These are phyloP conservation scores for Stichodactyla helianthus DNA, from an alignment of 64 coral and sea anemone species.

Conservation along the genomic window DNA sequence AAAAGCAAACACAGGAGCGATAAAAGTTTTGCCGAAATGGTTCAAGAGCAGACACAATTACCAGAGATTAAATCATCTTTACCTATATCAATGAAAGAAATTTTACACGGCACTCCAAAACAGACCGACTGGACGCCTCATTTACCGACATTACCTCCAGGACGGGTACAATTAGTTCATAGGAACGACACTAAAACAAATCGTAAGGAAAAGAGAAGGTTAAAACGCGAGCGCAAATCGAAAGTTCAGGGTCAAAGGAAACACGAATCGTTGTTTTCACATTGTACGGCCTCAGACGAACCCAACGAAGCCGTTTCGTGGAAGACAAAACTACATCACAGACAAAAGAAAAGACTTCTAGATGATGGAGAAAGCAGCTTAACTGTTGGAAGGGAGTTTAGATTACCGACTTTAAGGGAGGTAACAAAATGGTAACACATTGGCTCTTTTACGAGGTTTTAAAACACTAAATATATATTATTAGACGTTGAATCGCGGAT, in stretches of 20 bases:
- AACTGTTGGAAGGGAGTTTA: slow-evolving; percentile 8
- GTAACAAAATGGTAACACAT: slow-evolving; percentile 11
- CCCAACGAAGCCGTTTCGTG: background rate
- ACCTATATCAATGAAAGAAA: slow-evolving; percentile 21
- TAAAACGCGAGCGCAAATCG: slow-evolving; percentile 12
- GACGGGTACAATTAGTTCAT: slow-evolving; percentile 26
- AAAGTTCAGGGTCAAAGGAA: background rate
- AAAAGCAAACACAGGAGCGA: slow-evolving; percentile 2
- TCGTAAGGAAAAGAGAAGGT: slow-evolving; percentile 17
- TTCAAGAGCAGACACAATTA: background rate
- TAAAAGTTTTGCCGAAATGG: slow-evolving; percentile 26
- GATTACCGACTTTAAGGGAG: slow-evolving; percentile 9
- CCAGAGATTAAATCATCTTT: slow-evolving; percentile 8
- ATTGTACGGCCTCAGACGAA: background rate
- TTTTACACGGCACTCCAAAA: background rate
- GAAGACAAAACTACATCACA: slow-evolving; percentile 31
- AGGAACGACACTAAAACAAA: slow-evolving; percentile 12
- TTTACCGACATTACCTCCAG: background rate
- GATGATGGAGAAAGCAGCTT: slow-evolving; percentile 17
- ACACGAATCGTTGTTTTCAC: slow-evolving; percentile 8
- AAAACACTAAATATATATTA: too few species aligned
- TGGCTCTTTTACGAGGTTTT: too few species aligned
- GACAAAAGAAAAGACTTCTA: slow-evolving; percentile 22
- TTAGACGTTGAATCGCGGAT: too few species aligned
- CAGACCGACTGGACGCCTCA: background rate